phyloP scores from a whole-genome alignment of 1,140 invertebrate genomes.

The Vollenhovia emeryi region DNA sequence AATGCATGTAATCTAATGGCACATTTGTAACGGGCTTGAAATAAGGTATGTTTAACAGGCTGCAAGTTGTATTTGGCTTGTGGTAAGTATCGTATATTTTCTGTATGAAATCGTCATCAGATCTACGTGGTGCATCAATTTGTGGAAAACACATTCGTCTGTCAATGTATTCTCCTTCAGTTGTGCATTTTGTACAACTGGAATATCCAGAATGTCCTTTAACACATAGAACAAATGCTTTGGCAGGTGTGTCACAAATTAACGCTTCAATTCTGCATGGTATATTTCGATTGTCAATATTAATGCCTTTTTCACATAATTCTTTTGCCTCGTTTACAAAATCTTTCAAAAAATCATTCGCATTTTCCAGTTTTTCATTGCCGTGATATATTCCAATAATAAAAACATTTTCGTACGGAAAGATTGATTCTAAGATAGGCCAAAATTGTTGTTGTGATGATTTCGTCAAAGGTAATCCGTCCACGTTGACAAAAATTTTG shows the following conservation, averaged over 20 bases:
- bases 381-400: neutral
- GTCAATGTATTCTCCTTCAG: too few relatives aligned
- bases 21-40: constrained; percentile 15
- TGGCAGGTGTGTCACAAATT: constrained; percentile 19
- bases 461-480: neutral
- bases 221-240: neutral
- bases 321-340: neutral
- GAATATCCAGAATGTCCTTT: constrained; percentile 22
- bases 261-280: constrained; percentile 1
- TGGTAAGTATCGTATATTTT: constrained; percentile 12
- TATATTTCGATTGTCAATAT: too few relatives aligned
- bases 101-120: neutral
- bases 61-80: neutral
- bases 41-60: neutral
- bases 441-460: constrained; percentile 8
- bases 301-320: neutral
- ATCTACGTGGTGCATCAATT: neutral
- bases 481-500: too few relatives aligned
- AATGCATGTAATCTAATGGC: neutral
- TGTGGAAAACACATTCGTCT: constrained; percentile 9
- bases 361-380: neutral
- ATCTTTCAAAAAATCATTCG: neutral
- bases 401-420: neutral
- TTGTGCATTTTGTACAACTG: too few relatives aligned
- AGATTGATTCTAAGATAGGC: neutral